Base-by-base conservation (phyloP, 2,888 invertebrate species). In the Leucania comma region DNA sequence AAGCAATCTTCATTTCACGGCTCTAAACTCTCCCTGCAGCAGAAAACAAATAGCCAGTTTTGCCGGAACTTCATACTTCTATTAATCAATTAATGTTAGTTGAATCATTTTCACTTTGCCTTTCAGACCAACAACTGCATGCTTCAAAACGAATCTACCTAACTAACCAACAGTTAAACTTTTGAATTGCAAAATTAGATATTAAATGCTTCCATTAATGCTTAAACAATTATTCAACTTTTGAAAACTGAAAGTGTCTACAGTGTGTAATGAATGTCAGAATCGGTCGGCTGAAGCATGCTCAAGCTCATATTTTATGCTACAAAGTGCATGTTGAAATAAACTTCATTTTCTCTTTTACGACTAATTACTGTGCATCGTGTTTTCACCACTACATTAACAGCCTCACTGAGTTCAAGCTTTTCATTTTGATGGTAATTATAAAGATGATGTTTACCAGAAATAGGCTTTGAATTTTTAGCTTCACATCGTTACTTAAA, bases 181-280 rank as follows among this genome's bases (percentile, higher is more conserved):
- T 79, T 62, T 50, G 50, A 64, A 75, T 65, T 29, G 29, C 57
- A 65, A 75, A 75, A 75, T 75, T 75, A 53, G 56, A 63, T 56
- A 56, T 75, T 58, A 72, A 80, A 59, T 48, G 76, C 64, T 72
- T 24, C 57, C 32, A 75, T 80, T 63, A 76, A 76, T 58, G 68
- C 68, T 56, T 50, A 53, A 58, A 76, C 64, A 69, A 56, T 72
- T 80, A 61, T 20, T 22, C 29, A 72, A 64, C 66, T 73, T 60
- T 63, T 56, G 17, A 3, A 65, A 73, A 77, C 56, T 54, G 50
- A 29, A 66, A 46, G 53, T 60, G 64, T 75, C 82, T 72, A 50
- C 75, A 66, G 51, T 5, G 35, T 62, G 58, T 65, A 68, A 65
- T 83, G 56, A 75, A 67, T 64, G 62, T 70, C 65, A 59, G 59